Evolutionary conservation across 30 jellyfish, hydroid and myxozoan genomes (phyloP), one percentile per base, ranked within the genome.

Genomic region (Chironex yamaguchii): DNA sequence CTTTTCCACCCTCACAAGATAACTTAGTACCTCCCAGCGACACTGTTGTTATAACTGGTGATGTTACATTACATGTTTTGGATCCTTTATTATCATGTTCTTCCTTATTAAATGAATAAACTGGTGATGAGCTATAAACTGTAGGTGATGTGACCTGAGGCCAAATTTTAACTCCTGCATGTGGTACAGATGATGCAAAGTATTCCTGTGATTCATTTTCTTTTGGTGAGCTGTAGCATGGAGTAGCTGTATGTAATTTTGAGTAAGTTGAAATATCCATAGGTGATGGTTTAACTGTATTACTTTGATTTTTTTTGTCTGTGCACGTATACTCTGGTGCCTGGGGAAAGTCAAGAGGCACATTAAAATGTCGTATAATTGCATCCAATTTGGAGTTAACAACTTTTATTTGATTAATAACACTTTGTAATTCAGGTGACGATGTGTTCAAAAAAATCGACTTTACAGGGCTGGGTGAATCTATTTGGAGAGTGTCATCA

Each of bases 161-260:
- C 90, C 90, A 73, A 25, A 89, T 79, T 72, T 92, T 85, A 4
- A 96, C 74, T 29, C 80, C 78, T 11, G 97, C 49, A 29, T 96
- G 71, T 29, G 86, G 34, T 62, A 82, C 63, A 24, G 98, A 81
- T n/a, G 95, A 83, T 4, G 98, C 97, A 63, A 87, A 93, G 74
- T 72, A 93, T 35, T 93, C 98, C 62, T 93, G 98, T 49, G 81
- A 96, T 26, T 93, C 97, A 49, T 93, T 97, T 76, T 93, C 98
- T 72, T 93, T 93, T 49, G 98, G 89, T 24, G 90, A 86, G 1
- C 87, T 76, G 54, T 86, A 90, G 33, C 52, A 84, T 13, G 68
- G 86, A 0, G 96, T 90, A n/a, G 90, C 85, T 30, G 96, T 52
- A 1, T 51, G 86, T 6, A 9, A 9, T 6, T 17, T 17, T 42